Percentiles rank a stretch among this genome's conserved stretches.
These are phyloP conservation scores for Disparrhopalites patrizii DNA, from an alignment of 2,888 invertebrate genomes.

Conservation along the genomic window DNA sequence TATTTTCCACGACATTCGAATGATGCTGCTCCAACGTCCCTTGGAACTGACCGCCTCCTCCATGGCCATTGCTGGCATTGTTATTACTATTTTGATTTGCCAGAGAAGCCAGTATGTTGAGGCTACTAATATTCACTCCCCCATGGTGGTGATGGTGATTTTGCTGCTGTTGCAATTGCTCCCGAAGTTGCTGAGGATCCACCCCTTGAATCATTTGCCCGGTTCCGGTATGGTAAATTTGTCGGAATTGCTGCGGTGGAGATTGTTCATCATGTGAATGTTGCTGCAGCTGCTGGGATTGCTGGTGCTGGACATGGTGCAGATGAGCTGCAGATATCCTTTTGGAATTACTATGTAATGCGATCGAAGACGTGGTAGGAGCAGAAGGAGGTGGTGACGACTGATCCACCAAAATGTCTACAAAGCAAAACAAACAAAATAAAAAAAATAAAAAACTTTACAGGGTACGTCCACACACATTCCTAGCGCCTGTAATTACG, in stretches of 20 bases:
- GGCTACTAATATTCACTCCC: conserved; percentile 10
- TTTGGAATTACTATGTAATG: conserved; percentile 8
- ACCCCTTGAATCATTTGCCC: not conserved
- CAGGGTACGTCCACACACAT: not conserved
- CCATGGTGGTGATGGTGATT: not conserved
- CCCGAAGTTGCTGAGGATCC: no score
- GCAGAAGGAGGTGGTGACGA: not conserved
- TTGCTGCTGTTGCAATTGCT: not conserved
- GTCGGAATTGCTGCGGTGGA: conserved; percentile 16
- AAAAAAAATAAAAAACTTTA: not conserved
- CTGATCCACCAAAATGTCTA: no score
- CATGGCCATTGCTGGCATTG: conserved; percentile 25
- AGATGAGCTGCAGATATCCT: conserved; percentile 7
- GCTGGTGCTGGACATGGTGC: no score
- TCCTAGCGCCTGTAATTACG: conserved; percentile 12
- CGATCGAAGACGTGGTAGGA: not conserved
- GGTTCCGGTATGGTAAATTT: conserved; percentile 12
- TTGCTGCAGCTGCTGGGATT: conserved; percentile 6
- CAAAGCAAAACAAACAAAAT: no score
- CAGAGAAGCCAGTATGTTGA: conserved; percentile 21
- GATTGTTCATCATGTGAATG: conserved; percentile 3
- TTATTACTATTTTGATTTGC: conserved; percentile 25
- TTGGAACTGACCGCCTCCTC: no score
- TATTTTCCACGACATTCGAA: not conserved
- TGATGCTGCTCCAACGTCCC: conserved; percentile 24